Evolutionary conservation across 2,888 invertebrate species (phyloP).

Genomic region (Volucella inflata): DNA sequence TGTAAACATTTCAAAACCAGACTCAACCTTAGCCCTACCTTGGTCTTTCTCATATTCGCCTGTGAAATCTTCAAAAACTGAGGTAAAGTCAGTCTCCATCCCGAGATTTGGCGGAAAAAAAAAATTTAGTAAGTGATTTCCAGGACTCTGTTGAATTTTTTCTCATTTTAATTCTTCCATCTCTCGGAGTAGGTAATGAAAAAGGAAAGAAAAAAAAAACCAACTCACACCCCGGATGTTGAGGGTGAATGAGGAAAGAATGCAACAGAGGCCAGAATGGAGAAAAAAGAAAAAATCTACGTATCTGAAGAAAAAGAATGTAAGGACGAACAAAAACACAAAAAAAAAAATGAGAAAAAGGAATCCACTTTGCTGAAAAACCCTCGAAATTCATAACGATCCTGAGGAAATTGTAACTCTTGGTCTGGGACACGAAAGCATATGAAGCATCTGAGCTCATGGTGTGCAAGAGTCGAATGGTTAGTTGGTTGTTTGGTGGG

Average conservation of each 20-base stretch:
- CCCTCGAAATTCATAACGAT: slow-evolving; percentile 75
- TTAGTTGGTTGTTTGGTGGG: slow-evolving; percentile 49
- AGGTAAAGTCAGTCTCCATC: slow-evolving; percentile 57
- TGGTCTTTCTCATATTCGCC: slow-evolving; percentile 30
- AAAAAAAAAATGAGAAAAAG: slow-evolving; percentile 47
- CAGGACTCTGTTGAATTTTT: slow-evolving; percentile 65
- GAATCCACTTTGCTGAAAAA: slow-evolving; percentile 70
- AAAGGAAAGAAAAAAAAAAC: slow-evolving; percentile 44
- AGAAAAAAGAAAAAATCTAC: slow-evolving; percentile 57
- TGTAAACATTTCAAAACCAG: slow-evolving; percentile 75
- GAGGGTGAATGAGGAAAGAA: slow-evolving; percentile 66
- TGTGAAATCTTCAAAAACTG: slow-evolving; percentile 50
- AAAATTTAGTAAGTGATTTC: slow-evolving; percentile 61
- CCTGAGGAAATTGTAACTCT: slow-evolving; percentile 67
- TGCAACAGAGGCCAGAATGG: slow-evolving; percentile 61
- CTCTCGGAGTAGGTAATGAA: slow-evolving; percentile 56
- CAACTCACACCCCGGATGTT: slow-evolving; percentile 37
- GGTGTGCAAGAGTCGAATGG: slow-evolving; percentile 72
- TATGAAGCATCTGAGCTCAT: slow-evolving; percentile 74
- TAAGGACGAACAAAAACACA: not conserved
- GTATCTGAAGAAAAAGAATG: slow-evolving; percentile 70
- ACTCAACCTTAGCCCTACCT: slow-evolving; percentile 60
- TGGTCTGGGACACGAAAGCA: slow-evolving; percentile 44
- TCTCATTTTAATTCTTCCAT: slow-evolving; percentile 33
- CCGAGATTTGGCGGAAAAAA: slow-evolving; percentile 49